Conservation (phyloP, 64 coral and sea anemone genomes). For the Orbicella faveolata region DNA sequence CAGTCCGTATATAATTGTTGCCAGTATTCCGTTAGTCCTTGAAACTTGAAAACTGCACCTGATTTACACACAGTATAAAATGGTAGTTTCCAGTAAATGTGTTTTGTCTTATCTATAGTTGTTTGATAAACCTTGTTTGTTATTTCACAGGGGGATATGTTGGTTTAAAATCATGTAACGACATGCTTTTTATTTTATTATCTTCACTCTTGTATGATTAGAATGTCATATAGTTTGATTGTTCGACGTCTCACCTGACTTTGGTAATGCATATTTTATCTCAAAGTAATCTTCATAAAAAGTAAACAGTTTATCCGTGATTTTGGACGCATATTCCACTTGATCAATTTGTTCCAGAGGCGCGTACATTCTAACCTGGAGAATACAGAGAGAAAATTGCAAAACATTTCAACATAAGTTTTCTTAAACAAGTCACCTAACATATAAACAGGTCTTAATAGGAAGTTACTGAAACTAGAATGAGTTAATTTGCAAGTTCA, state of each 20-base stretch:
- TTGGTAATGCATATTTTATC: conserved; percentile 70
- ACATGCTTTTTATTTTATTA: background rate
- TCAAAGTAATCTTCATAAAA: conserved; percentile 69
- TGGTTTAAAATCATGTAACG: no score
- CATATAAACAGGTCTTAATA: background rate
- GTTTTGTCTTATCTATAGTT: no score
- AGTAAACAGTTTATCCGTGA: conserved; percentile 50
- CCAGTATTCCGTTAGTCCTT: no score
- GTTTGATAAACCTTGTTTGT: no score
- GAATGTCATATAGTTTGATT: no score
- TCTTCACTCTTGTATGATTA: no score
- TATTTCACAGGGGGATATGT: no score
- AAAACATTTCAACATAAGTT: background rate
- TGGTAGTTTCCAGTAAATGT: no score
- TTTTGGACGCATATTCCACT: conserved; percentile 41
- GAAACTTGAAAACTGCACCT: no score
- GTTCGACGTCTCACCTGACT: conserved; percentile 54
- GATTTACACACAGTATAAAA: no score
- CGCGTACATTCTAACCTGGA: conserved; percentile 70
- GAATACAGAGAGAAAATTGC: background rate
- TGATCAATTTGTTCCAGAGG: conserved; percentile 59
- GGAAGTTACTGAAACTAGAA: no score
- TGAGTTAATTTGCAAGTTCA: no score
- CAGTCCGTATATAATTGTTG: background rate
- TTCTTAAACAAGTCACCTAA: background rate